Percentiles rank a stretch among this genome's conserved stretches.
Evolutionary conservation across 2,113 vertebrate genomes (phyloP).

Genomic region (Rhea americana): DNA sequence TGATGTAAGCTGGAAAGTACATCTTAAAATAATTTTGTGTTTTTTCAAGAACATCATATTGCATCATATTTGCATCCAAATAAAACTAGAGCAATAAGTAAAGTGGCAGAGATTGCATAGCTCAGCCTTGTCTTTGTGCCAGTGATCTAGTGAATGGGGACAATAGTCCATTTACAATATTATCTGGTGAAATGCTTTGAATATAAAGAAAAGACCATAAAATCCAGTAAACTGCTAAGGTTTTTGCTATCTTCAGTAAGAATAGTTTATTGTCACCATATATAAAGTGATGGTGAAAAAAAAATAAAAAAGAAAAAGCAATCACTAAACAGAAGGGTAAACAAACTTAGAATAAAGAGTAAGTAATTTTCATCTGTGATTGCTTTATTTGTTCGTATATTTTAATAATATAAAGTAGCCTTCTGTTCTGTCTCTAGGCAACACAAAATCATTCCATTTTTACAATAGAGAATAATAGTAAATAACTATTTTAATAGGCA

Average conservation of each 20-base stretch:
- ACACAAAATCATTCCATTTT: not conserved
- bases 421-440: constrained; percentile 29
- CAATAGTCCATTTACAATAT: not conserved
- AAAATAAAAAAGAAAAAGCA: not conserved
- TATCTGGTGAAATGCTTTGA: not conserved
- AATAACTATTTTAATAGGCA: not conserved
- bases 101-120: not conserved
- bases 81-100: not conserved
- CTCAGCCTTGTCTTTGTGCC: not conserved
- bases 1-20: not conserved
- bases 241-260: not conserved
- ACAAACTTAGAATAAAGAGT: not conserved
- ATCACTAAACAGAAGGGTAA: not conserved
- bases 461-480: not conserved
- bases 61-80: not conserved
- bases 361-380: not conserved
- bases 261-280: not conserved
- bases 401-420: not conserved
- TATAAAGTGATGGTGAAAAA: not conserved
- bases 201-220: not conserved
- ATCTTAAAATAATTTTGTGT: not conserved
- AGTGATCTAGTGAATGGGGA: not conserved
- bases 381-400: not conserved
- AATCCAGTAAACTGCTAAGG: not conserved
- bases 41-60: not conserved